These are phyloP conservation scores for Drosophila austrosaltans DNA, from an alignment of 2,888 invertebrate species.

Conservation along the genomic window DNA sequence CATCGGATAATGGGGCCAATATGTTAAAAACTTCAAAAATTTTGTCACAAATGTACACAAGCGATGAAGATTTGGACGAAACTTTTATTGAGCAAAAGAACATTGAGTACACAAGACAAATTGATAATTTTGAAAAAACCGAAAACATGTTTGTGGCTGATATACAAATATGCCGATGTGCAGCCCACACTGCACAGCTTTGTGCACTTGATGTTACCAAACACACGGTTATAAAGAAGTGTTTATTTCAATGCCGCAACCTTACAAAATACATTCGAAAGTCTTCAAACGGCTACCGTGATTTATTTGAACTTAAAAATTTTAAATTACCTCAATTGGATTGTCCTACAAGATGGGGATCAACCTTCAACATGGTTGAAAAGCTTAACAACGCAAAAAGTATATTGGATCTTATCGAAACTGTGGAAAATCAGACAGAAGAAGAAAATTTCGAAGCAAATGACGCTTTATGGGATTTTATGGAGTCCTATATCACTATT, in stretches of 20 bases:
- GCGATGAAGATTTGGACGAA: conserved; percentile 20
- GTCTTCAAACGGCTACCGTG: conserved; percentile 21
- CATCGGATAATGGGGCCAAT: conserved; percentile 23
- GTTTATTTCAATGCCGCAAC: too few species aligned
- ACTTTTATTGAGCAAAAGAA: conserved; percentile 1
- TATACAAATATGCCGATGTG: conserved; percentile 12
- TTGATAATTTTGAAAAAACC: neutral
- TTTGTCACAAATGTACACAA: conserved; percentile 10
- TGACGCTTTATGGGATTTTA: neutral
- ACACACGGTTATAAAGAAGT: neutral
- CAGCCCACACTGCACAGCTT: conserved; percentile 28
- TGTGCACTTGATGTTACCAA: conserved; percentile 29
- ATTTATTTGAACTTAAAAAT: conserved; percentile 21
- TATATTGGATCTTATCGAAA: too few species aligned
- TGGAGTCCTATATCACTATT: neutral
- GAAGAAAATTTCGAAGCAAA: too few species aligned
- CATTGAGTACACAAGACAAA: conserved; percentile 12
- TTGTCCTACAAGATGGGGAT: conserved; percentile 29
- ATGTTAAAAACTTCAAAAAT: conserved; percentile 25
- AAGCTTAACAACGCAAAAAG: conserved; percentile 12
- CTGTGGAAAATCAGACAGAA: too few species aligned
- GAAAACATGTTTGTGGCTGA: neutral
- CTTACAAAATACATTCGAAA: conserved; percentile 18
- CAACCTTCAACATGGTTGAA: conserved; percentile 26
- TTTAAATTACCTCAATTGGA: conserved; percentile 28